A percentile compares a stretch with the other conserved stretches of the same genome.
Conservation (phyloP, 2,797 vertebrate species). For the Bufotes viridis region DNA sequence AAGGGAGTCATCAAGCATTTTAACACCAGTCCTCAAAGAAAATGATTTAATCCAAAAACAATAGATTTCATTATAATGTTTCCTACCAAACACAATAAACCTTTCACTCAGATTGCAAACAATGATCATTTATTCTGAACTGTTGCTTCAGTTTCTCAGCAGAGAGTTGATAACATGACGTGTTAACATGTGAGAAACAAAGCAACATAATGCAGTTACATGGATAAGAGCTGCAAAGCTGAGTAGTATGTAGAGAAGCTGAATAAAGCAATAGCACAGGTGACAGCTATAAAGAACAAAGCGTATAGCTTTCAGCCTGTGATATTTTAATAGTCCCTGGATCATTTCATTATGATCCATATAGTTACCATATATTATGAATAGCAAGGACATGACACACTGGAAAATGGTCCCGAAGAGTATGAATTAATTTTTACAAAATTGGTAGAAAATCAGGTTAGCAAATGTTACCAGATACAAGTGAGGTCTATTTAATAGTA, state of each 20-base stretch:
- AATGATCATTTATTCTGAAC: background rate
- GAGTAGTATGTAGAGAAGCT: background rate
- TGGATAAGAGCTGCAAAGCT: background rate
- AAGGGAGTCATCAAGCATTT: background rate
- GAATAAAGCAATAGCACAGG: background rate
- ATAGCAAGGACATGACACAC: background rate
- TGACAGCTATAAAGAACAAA: background rate
- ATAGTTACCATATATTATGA: background rate
- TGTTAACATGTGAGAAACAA: constrained; percentile 2
- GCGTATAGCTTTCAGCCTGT: background rate
- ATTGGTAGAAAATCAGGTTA: background rate
- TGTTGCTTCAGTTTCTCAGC: background rate
- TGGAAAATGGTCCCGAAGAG: background rate
- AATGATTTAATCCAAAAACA: background rate
- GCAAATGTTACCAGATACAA: too few relatives aligned
- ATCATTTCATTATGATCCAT: background rate
- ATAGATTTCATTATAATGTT: background rate
- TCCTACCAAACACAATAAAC: background rate
- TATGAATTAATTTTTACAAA: background rate
- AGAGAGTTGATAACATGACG: background rate
- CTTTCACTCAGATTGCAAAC: background rate
- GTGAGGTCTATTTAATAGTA: background rate
- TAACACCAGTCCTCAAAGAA: background rate
- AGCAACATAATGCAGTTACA: constrained; percentile 44
- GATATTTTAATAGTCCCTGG: background rate